phyloP scores from a whole-genome alignment of 2,888 invertebrate genomes.

The Platycheirus albimanus region DNA sequence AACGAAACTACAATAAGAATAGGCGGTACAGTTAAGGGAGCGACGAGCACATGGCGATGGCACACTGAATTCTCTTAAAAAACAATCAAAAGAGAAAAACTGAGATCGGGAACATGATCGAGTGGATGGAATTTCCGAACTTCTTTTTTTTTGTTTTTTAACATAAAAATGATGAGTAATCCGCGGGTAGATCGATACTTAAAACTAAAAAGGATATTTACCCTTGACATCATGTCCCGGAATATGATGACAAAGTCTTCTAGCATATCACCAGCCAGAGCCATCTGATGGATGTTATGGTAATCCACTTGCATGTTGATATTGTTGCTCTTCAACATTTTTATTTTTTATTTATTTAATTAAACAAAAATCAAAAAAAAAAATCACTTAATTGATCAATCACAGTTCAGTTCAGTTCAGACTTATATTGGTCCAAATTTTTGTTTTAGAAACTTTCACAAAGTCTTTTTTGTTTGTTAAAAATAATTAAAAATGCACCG shows the following conservation, averaged over 20 bases:
- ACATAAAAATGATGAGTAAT: conserved; percentile 14
- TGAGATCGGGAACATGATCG: background rate
- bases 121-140: too few species aligned
- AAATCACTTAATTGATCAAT: conserved; percentile 59
- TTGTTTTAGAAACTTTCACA: conserved; percentile 42
- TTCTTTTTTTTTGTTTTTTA: too few species aligned
- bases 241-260: conserved; percentile 89
- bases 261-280: conserved; percentile 87
- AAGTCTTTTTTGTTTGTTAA: conserved; percentile 24
- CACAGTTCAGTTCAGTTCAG: conserved; percentile 25
- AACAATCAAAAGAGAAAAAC: conserved; percentile 7
- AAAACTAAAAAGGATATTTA: conserved; percentile 79
- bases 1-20: conserved; percentile 28
- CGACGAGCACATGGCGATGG: conserved; percentile 55
- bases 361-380: conserved; percentile 27
- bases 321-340: conserved; percentile 80
- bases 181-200: background rate
- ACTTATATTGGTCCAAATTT: conserved; percentile 28
- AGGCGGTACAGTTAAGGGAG: conserved; percentile 20
- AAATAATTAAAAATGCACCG: conserved; percentile 40
- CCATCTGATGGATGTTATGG: conserved; percentile 85
- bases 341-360: conserved; percentile 64
- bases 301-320: conserved; percentile 86
- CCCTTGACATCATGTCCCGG: conserved; percentile 88
- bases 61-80: conserved; percentile 9